Evolutionary conservation across 2,797 vertebrate species (phyloP).

Genomic region (Anguilla anguilla): DNA sequence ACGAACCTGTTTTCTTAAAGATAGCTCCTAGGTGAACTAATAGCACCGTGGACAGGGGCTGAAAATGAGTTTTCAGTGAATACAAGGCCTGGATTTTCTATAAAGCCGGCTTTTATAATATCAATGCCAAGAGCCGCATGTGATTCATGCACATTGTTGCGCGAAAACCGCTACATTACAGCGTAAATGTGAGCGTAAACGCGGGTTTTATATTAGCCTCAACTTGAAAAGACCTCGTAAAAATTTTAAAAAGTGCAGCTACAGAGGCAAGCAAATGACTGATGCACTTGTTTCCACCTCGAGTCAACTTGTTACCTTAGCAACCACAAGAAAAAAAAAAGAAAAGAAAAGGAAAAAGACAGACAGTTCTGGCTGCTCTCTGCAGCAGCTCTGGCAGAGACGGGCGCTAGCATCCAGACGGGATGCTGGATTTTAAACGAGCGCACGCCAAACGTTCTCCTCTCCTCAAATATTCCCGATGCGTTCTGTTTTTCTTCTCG

Average conservation of each 20-base stretch:
- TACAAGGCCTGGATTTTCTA: not conserved
- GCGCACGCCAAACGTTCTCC: not conserved
- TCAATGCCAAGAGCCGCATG: not conserved
- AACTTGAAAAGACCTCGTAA: not conserved
- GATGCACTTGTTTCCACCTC: constrained; percentile 34
- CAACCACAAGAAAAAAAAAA: constrained; percentile 66
- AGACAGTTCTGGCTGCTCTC: constrained; percentile 51
- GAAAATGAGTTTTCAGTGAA: not conserved
- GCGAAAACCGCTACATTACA: not conserved
- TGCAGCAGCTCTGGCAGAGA: constrained; percentile 18
- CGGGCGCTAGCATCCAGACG: not conserved
- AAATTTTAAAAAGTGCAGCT: not conserved
- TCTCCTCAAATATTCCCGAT: not conserved
- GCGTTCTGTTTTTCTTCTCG: not conserved
- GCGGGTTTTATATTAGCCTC: not conserved
- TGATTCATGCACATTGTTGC: not conserved
- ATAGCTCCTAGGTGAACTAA: not conserved
- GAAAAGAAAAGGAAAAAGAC: constrained; percentile 29
- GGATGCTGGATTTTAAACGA: not conserved
- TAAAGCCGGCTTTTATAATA: not conserved
- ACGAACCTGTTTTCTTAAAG: not conserved
- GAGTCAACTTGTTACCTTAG: constrained; percentile 69
- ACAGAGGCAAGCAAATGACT: constrained; percentile 22
- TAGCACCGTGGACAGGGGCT: not conserved
- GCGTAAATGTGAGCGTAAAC: not conserved